Evolutionary conservation across 2,797 vertebrate genomes (phyloP).

Genomic region (Myoxocephalus aenaeus): DNA sequence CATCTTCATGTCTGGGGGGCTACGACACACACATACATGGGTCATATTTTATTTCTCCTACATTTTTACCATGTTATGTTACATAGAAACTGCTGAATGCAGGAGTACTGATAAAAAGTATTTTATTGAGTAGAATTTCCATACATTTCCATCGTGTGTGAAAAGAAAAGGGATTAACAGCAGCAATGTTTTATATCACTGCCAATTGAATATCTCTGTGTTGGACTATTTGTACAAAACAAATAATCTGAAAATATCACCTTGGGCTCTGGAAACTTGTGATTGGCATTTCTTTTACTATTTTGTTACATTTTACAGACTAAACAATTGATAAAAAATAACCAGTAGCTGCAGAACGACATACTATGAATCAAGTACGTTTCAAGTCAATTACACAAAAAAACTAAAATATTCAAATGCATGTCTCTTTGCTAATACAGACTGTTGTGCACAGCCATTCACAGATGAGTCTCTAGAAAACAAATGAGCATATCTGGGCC

Average conservation of each 20-base stretch:
- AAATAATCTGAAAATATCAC: constrained; percentile 13
- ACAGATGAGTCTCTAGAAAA: constrained; percentile 8
- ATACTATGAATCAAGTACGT: neutral
- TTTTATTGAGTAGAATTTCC: constrained; percentile 52
- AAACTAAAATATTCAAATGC: neutral
- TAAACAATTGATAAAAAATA: neutral
- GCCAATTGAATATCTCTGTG: neutral
- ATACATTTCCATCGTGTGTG: constrained; percentile 24
- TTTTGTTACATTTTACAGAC: constrained; percentile 17
- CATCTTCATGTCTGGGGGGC: neutral
- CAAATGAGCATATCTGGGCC: neutral
- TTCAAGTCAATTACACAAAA: neutral
- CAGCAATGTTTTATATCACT: neutral
- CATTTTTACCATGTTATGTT: neutral
- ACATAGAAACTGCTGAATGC: neutral
- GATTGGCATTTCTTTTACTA: neutral
- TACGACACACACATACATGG: neutral
- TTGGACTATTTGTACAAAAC: neutral
- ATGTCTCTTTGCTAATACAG: neutral
- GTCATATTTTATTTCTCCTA: neutral
- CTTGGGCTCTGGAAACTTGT: neutral
- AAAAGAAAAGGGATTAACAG: neutral
- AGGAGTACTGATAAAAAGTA: constrained; percentile 12
- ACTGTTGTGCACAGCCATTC: neutral
- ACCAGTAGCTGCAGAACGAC: neutral